These are phyloP conservation scores for Melitaea cinxia DNA, from an alignment of 1,140 invertebrate species.

Conservation along the genomic window DNA sequence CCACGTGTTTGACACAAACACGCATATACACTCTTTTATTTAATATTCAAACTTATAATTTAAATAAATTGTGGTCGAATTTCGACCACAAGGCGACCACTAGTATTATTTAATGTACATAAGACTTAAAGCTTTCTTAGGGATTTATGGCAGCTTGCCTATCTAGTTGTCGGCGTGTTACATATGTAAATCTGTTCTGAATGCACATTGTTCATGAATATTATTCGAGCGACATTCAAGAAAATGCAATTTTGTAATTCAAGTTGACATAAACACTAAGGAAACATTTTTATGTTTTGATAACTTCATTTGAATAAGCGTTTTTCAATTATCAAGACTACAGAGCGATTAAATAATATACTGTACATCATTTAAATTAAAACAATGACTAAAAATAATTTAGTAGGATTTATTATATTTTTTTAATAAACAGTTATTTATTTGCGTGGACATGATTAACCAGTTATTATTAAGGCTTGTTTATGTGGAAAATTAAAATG, in stretches of 20 bases:
- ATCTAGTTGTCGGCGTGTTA: neutral
- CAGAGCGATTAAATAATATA: no score
- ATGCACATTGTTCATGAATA: neutral
- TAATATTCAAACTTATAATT: no score
- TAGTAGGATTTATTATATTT: neutral
- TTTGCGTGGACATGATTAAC: neutral
- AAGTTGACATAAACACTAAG: neutral
- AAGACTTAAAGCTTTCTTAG: neutral
- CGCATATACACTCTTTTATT: no score
- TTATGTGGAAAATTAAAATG: slow-evolving; percentile 17
- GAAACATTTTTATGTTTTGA: neutral
- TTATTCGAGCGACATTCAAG: neutral
- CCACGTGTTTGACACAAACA: no score
- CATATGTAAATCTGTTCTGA: neutral
- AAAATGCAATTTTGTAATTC: slow-evolving; percentile 1
- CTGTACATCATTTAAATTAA: no score
- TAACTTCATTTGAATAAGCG: no score
- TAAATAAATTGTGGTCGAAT: no score
- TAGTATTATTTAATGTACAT: no score
- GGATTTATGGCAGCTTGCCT: neutral
- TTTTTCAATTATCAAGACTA: no score
- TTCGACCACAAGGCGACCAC: no score
- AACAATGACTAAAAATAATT: neutral
- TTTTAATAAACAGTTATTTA: neutral
- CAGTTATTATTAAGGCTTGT: neutral